phyloP scores from a whole-genome alignment of 2,113 vertebrate genomes.

The Ammodytes marinus region DNA sequence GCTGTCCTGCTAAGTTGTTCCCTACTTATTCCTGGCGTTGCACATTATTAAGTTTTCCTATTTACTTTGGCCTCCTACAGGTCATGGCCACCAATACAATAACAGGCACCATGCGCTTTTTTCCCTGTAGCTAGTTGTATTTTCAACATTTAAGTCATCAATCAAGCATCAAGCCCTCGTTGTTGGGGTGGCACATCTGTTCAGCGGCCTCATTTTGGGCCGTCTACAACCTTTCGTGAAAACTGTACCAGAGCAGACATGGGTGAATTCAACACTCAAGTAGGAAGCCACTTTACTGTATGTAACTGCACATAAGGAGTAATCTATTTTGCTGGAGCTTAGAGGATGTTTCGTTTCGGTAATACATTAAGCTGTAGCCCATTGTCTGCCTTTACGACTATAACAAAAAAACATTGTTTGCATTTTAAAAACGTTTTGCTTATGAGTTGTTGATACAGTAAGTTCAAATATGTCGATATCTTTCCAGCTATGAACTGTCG shows the following conservation, averaged over 20 bases:
- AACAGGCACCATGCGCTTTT: slow-evolving; percentile 47
- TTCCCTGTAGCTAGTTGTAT: slow-evolving; percentile 1
- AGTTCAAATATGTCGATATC: no score
- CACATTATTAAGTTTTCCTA: slow-evolving; percentile 40
- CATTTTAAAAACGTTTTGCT: no score
- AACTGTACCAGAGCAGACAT: neutral
- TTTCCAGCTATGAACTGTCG: no score
- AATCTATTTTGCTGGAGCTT: no score
- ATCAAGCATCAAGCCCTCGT: slow-evolving; percentile 15
- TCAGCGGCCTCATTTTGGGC: slow-evolving; percentile 15
- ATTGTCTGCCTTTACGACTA: no score
- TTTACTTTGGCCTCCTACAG: slow-evolving; percentile 64
- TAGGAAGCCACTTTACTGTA: slow-evolving; percentile 11
- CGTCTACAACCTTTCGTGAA: slow-evolving; percentile 44
- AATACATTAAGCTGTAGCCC: no score
- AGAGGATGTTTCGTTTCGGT: no score
- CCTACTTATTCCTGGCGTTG: slow-evolving; percentile 44
- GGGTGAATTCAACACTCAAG: slow-evolving; percentile 21
- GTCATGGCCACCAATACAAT: slow-evolving; percentile 51
- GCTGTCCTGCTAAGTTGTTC: slow-evolving; percentile 61
- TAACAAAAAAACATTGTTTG: no score
- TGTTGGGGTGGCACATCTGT: neutral
- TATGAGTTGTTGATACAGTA: no score
- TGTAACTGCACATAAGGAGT: neutral
- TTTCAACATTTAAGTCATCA: slow-evolving; percentile 33